Evolutionary conservation across 2,113 vertebrate genomes (phyloP).

Genomic region (Gambusia affinis): DNA sequence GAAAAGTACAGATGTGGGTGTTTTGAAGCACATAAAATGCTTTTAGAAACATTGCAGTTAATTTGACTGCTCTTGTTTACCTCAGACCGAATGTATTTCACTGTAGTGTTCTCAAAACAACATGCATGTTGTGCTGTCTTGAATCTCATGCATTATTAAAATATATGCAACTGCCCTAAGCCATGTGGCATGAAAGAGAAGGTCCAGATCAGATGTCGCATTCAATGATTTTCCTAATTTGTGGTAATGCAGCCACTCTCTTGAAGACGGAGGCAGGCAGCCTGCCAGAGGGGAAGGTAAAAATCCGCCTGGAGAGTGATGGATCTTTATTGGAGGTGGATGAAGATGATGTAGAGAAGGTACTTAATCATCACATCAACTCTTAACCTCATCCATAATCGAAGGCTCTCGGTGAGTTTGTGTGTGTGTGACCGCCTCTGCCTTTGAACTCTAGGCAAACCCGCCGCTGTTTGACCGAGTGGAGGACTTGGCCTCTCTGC

Average conservation of each 20-base stretch:
- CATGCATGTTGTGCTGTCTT: slow-evolving; percentile 33
- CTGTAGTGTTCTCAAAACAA: slow-evolving; percentile 10
- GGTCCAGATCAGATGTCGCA: slow-evolving; percentile 28
- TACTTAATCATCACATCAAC: slow-evolving; percentile 72
- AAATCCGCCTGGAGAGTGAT: slow-evolving; percentile 92
- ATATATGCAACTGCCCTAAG: slow-evolving; percentile 14
- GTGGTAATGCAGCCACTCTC: slow-evolving; percentile 85
- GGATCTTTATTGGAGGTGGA: slow-evolving; percentile 93
- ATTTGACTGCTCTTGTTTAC: slow-evolving; percentile 3
- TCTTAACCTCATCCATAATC: slow-evolving; percentile 49
- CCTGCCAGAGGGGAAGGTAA: slow-evolving; percentile 92
- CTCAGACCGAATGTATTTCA: slow-evolving; percentile 9
- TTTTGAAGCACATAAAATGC: slow-evolving; percentile 9
- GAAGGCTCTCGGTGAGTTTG: background rate
- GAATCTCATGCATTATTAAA: slow-evolving; percentile 34
- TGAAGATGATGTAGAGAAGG: slow-evolving; percentile 97
- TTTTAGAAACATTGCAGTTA: slow-evolving; percentile 25
- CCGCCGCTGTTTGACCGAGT: slow-evolving; percentile 88
- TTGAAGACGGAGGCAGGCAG: slow-evolving; percentile 83
- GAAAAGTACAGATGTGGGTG: background rate
- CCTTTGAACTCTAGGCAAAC: slow-evolving; percentile 85
- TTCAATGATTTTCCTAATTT: slow-evolving; percentile 42
- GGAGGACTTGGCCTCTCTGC: slow-evolving; percentile 92
- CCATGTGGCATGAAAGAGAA: slow-evolving; percentile 30
- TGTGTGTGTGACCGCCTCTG: slow-evolving; percentile 29